phyloP scores from a whole-genome alignment of 2,113 vertebrate genomes.

The Accipiter cooperii region DNA sequence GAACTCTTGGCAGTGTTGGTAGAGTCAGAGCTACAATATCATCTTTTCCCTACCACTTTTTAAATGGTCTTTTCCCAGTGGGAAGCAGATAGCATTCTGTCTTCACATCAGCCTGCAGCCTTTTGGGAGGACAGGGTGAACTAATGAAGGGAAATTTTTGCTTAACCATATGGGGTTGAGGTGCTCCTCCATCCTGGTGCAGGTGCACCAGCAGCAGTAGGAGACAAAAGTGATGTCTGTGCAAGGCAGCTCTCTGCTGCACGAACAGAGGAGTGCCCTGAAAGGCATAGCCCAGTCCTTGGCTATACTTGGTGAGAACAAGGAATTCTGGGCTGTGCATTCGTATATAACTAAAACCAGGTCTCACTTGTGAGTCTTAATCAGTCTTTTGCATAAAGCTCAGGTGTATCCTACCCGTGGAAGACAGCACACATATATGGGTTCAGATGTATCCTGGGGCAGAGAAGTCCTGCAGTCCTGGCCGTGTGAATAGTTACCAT shows the following conservation, averaged over 20 bases:
- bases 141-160: not conserved
- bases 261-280: no score
- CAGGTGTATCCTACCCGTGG: not conserved
- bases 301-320: not conserved
- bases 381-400: not conserved
- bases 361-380: not conserved
- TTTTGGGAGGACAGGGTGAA: not conserved
- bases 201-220: not conserved
- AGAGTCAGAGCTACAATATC: not conserved
- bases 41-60: not conserved
- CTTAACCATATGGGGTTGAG: not conserved
- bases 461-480: not conserved
- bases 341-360: not conserved
- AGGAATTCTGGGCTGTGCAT: not conserved
- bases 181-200: not conserved
- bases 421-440: not conserved
- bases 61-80: not conserved
- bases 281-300: not conserved
- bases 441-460: not conserved
- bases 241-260: not conserved
- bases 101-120: not conserved
- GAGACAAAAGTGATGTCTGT: not conserved
- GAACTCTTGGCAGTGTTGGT: not conserved
- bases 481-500: not conserved
- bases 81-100: not conserved